phyloP scores from a whole-genome alignment of 92 coral and sea anemone genomes.

The Porites cylindrica region DNA sequence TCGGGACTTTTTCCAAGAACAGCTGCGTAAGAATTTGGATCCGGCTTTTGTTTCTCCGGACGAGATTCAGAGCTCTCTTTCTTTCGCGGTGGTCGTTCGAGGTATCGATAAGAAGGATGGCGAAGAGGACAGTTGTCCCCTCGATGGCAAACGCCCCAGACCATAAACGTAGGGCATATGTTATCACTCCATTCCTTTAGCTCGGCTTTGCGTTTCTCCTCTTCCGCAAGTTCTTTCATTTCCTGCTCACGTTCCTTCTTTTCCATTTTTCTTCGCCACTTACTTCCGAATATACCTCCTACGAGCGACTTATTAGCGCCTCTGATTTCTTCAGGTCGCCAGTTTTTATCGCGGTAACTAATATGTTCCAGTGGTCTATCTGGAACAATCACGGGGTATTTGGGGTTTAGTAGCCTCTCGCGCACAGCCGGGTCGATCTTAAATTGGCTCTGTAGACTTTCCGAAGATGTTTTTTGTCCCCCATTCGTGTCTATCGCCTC shows the following conservation, averaged over 20 bases:
- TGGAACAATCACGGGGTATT: slow-evolving; percentile 16
- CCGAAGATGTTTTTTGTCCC: not conserved
- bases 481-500: not conserved
- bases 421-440: slow-evolving; percentile 37
- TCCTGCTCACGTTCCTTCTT: not conserved
- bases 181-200: slow-evolving; percentile 18
- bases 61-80: not conserved
- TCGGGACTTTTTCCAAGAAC: slow-evolving; percentile 16
- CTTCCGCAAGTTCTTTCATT: slow-evolving; percentile 8
- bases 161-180: slow-evolving; percentile 70
- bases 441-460: not conserved
- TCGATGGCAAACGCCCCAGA: slow-evolving; percentile 61
- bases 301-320: slow-evolving; percentile 15
- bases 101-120: slow-evolving; percentile 71
- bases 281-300: slow-evolving; percentile 18
- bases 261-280: slow-evolving; percentile 17
- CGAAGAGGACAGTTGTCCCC: slow-evolving; percentile 63
- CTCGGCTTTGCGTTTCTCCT: not conserved
- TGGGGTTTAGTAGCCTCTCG: slow-evolving; percentile 32
- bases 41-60: slow-evolving; percentile 11
- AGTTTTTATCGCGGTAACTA: slow-evolving; percentile 1
- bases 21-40: slow-evolving; percentile 37
- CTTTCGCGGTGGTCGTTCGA: slow-evolving; percentile 12
- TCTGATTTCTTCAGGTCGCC: not conserved
- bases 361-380: slow-evolving; percentile 26